Evolutionary conservation across 1,140 invertebrate genomes (phyloP).

Genomic region (Venustaconcha ellipsiformis): DNA sequence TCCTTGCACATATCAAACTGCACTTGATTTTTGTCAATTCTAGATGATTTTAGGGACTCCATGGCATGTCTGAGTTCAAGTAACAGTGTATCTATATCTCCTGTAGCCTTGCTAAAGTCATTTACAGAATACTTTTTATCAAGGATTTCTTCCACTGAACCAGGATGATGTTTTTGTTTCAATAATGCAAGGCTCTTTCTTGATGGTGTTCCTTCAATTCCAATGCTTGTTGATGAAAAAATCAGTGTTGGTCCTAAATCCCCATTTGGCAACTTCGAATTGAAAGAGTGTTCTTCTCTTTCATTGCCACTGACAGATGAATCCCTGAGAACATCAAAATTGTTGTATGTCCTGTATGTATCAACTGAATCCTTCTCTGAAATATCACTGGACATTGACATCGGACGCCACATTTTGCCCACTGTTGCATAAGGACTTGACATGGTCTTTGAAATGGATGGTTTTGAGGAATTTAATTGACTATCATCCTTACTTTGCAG

Average conservation of each 20-base stretch:
- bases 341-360: constrained; percentile 34
- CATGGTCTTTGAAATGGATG: constrained; percentile 20
- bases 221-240: not conserved
- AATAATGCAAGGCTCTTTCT: constrained; percentile 53
- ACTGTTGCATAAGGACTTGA: constrained; percentile 40
- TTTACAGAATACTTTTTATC: constrained; percentile 45
- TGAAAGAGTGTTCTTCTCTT: not conserved
- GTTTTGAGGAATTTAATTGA: constrained; percentile 4
- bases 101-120: constrained; percentile 45
- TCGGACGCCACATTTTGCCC: constrained; percentile 45
- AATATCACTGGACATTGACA: constrained; percentile 41
- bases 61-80: constrained; percentile 57
- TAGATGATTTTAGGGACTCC: constrained; percentile 48
- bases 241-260: too few relatives aligned
- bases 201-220: constrained; percentile 23
- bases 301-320: constrained; percentile 20
- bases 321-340: constrained; percentile 43
- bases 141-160: constrained; percentile 50
- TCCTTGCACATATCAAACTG: constrained; percentile 74
- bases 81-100: constrained; percentile 58
- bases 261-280: not conserved
- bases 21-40: constrained; percentile 44
- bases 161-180: constrained; percentile 42
- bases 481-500: constrained; percentile 30
- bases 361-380: constrained; percentile 21